These are phyloP conservation scores for Protonibea diacanthus DNA, from an alignment of 2,797 vertebrate species.

Conservation along the genomic window DNA sequence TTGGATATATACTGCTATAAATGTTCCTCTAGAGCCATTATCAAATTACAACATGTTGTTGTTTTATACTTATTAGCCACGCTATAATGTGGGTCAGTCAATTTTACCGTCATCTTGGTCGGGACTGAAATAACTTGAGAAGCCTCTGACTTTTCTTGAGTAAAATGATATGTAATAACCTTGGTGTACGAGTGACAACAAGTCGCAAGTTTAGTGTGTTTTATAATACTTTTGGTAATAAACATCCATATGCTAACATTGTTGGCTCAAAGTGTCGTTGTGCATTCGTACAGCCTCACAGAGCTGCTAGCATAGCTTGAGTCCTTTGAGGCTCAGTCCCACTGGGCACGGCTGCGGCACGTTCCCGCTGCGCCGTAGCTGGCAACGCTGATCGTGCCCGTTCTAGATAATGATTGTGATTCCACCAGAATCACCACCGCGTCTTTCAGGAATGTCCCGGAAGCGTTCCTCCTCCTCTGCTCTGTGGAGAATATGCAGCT, in stretches of 20 bases:
- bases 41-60: background rate
- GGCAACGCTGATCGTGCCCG: too few relatives aligned
- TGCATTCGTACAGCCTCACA: background rate
- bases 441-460: too few relatives aligned
- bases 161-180: background rate
- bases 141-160: background rate
- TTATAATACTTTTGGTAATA: background rate
- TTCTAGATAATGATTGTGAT: too few relatives aligned
- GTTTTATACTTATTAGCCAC: background rate
- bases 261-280: background rate
- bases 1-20: background rate
- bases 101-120: background rate
- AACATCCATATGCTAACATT: background rate
- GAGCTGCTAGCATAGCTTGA: background rate
- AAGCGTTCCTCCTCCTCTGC: too few relatives aligned
- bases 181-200: background rate
- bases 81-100: background rate
- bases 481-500: too few relatives aligned
- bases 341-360: too few relatives aligned
- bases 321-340: too few relatives aligned
- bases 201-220: background rate
- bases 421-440: too few relatives aligned
- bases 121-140: background rate
- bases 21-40: background rate
- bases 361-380: too few relatives aligned